phyloP scores from a whole-genome alignment of 2,797 vertebrate species.

The Melanotaenia maccullochi region DNA sequence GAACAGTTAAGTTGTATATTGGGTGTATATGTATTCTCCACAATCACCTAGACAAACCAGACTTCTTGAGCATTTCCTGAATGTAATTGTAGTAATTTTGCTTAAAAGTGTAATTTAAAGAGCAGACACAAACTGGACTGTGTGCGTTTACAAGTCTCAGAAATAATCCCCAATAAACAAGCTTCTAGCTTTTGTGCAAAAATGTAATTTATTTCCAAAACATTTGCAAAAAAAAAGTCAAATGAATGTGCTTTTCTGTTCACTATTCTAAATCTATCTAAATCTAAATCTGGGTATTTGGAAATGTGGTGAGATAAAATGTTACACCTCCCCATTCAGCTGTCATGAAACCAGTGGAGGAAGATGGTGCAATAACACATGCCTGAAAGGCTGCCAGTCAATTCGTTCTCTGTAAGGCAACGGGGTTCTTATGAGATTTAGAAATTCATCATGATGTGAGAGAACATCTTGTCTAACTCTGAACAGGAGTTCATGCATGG shows the following conservation, averaged over 20 bases:
- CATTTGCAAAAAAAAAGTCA: background rate
- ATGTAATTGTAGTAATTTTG: slow-evolving; percentile 9
- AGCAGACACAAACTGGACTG: slow-evolving; percentile 8
- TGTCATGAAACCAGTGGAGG: too few relatives aligned
- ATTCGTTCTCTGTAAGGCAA: background rate
- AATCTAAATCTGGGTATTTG: background rate
- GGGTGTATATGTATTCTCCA: background rate
- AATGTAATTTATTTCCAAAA: slow-evolving; percentile 1
- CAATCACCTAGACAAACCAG: slow-evolving; percentile 1
- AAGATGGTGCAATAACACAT: background rate
- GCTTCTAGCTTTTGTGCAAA: background rate
- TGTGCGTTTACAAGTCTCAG: slow-evolving; percentile 12
- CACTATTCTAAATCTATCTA: background rate
- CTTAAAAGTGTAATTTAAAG: slow-evolving; percentile 8
- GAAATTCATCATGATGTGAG: background rate
- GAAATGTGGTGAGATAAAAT: background rate
- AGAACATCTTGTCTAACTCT: background rate
- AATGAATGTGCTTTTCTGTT: background rate
- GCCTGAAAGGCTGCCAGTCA: background rate
- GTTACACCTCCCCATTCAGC: background rate
- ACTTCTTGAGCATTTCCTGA: slow-evolving; percentile 20
- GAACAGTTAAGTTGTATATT: background rate
- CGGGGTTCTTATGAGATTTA: background rate
- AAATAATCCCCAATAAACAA: background rate
- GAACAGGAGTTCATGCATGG: background rate